Base-by-base conservation (phyloP, 2,888 invertebrate genomes). In the Drosophila nr. fundita region DNA sequence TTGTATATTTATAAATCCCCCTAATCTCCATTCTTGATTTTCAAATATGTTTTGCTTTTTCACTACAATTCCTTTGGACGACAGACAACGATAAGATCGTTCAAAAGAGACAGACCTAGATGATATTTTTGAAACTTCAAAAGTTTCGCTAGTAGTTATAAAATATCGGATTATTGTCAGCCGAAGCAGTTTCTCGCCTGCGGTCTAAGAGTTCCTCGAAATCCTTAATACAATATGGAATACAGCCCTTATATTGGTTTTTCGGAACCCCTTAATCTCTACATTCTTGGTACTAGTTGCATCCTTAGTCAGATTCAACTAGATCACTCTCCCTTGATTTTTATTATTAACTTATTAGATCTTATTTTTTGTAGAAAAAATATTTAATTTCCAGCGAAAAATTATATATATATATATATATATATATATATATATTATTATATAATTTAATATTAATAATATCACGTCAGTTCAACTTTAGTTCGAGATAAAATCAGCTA, bases 191-290 rank as follows among this genome's bases (percentile, higher is more conserved):
- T 21, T 11, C 2, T 42, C 42, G n/a, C n/a, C 4, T 21, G 21
- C 21, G 21, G 45, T 24, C 21, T 7, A 15, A 45, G 13, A 45
- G 7, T 45, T 45, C 45, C 21, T 45, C 42, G 11, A 42, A 21
- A 42, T 21, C 21, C 21, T 21, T 42, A 42, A 21, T 3, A 42
- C 13, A 42, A 21, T 11, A 42, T 21, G 1, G 21, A 11, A n/a
- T 11, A 1, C 40, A 10, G 0, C 0, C 2, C n/a, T n/a, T 10
- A 10, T 40, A n/a, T n/a, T 40, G n/a, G 1, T n/a, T 40, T 40
- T 40, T 11, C n/a, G 40, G 11, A 6, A 21, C 6, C 5, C 42
- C 6, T 42, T 13, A 7, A 42, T 6, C 21, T 13, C 13, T 11
- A 13, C 42, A 7, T 21, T 6, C 3, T 42, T 42, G 11, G 11